Conservation (phyloP, 1,140 invertebrate genomes). For the Antheraea mylitta region DNA sequence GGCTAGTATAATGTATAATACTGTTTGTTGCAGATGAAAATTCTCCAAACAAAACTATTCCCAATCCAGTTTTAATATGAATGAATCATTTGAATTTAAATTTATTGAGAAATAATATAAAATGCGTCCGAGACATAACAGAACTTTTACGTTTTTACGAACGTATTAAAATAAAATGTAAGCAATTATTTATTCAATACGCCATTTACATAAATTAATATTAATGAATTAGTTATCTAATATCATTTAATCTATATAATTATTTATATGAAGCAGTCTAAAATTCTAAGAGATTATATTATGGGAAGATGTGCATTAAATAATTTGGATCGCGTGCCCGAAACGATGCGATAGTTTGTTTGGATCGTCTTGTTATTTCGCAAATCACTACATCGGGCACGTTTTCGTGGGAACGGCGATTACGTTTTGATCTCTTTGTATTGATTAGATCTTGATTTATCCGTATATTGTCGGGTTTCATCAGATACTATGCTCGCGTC, state of each 20-base stretch:
- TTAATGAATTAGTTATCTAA: background rate
- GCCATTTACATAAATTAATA: background rate
- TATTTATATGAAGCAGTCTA: background rate
- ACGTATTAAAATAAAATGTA: background rate
- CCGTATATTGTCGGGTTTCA: constrained; percentile 18
- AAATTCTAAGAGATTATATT: too few species aligned
- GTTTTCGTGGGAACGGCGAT: constrained; percentile 35
- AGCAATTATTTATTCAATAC: background rate
- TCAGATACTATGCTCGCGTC: constrained; percentile 17
- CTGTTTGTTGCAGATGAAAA: background rate
- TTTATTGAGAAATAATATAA: background rate
- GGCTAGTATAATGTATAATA: too few species aligned
- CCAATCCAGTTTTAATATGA: background rate
- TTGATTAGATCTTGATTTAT: constrained; percentile 23
- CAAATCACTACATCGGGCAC: constrained; percentile 26
- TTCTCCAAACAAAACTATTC: background rate
- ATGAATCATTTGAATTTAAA: background rate
- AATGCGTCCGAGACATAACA: background rate
- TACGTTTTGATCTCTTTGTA: constrained; percentile 24
- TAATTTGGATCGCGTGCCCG: constrained; percentile 25
- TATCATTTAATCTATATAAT: background rate
- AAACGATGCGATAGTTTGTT: background rate
- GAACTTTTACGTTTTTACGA: background rate
- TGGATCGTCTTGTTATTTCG: constrained; percentile 29
- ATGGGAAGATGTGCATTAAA: background rate